Conservation (phyloP, 2,113 vertebrate genomes). For the Rhadina sibilatrix region DNA sequence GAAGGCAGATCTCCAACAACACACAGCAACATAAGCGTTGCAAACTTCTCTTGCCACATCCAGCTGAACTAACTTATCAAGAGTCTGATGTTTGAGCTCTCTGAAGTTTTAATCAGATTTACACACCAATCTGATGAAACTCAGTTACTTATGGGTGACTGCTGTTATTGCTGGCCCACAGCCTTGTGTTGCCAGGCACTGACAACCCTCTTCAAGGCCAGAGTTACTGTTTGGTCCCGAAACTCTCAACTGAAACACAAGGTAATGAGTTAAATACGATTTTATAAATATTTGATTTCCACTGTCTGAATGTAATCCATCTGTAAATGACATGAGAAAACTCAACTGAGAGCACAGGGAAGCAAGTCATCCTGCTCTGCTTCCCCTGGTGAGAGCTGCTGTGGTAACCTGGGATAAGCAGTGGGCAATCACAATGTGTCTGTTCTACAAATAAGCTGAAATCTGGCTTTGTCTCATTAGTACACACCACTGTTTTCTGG, state of each 20-base stretch:
- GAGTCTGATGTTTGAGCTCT: background rate
- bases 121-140: background rate
- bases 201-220: background rate
- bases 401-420: background rate
- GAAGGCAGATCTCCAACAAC: background rate
- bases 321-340: conserved; percentile 1
- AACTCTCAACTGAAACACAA: conserved; percentile 17
- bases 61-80: conserved; percentile 7
- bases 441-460: background rate
- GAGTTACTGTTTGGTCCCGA: background rate
- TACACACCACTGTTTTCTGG: background rate
- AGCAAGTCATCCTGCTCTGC: background rate
- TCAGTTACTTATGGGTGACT: background rate
- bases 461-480: background rate
- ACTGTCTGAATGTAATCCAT: background rate
- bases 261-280: conserved; percentile 26
- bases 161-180: background rate
- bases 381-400: background rate
- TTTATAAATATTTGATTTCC: conserved; percentile 55
- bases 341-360: background rate
- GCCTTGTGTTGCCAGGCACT: background rate
- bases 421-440: fast-evolving
- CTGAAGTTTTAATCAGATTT: conserved; percentile 38
- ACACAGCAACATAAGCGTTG: background rate
- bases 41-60: background rate